Evolutionary conservation across 1,140 invertebrate species (phyloP), one percentile per base, ranked within the genome.

Genomic region (Meloidogyne chitwoodi): DNA sequence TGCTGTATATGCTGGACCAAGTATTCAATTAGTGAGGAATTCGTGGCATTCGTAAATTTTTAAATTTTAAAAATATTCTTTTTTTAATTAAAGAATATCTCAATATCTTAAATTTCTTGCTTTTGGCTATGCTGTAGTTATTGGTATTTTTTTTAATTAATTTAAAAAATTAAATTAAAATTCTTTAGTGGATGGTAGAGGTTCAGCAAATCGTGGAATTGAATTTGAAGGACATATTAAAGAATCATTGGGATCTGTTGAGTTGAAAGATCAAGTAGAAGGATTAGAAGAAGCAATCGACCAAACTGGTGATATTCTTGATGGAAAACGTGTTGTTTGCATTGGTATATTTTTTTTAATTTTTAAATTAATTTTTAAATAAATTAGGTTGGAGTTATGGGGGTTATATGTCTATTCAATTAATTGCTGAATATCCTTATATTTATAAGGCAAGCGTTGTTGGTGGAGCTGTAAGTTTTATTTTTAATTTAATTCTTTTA

Each of bases 221-320:
- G 88, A 91, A 19, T 98, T 98, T 89, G 96, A 98, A 88, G 92
- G 92, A 71, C 91, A 94, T 83, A 91, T 98, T 48, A 73, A 91
- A 92, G 86, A 90, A 92, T 34, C 91, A 92, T 88, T 92, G 91
- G 96, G 96, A 6, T 93, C 92, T 48, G 94, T 98, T 10, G 96
- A 99, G 88, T 88, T 99, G 38, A 91, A 92, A 29, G 96, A 99
- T 89, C 95, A 98, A 90, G 93, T 98, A 0, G 94, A 98, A 90
- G 94, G 96, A 0, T 87, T 99, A 48, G 91, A 92, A 77, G 93
- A 92, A 91, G 88, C 98, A n/a, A 91, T 93, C 91, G 93, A 81
- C 91, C 91, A 77, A 91, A 92, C 12, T 91, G 92, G 48, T 26
- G 65, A 64, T 48, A 27, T 96, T 92, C 83, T 99, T 77, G 96